A percentile compares a stretch with the other conserved stretches of the same genome.
phyloP scores from a whole-genome alignment of 2,888 invertebrate genomes.

The Carcina quercana region DNA sequence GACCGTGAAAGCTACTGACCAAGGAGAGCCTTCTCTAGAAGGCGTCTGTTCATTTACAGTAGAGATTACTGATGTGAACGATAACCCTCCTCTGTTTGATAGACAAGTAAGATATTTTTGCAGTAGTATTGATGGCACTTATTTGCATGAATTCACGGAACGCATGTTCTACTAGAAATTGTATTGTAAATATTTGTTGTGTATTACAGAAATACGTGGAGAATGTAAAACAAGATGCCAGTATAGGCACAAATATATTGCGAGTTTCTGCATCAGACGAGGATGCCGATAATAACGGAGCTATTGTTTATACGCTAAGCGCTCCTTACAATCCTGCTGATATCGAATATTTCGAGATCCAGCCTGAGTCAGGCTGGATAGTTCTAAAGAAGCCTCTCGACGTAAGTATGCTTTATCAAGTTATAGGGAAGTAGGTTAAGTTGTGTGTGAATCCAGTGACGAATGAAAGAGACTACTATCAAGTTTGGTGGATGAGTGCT shows the following conservation, averaged over 20 bases:
- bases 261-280: constrained; percentile 97
- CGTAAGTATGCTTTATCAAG: constrained; percentile 82
- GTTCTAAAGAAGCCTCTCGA: constrained; percentile 95
- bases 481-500: constrained; percentile 75
- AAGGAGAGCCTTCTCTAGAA: constrained; percentile 97
- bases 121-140: constrained; percentile 18
- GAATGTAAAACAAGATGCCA: constrained; percentile 97
- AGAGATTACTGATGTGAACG: constrained; percentile 98
- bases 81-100: constrained; percentile 96
- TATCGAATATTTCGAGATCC: constrained; percentile 96
- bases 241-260: constrained; percentile 94
- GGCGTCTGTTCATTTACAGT: constrained; percentile 99
- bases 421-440: constrained; percentile 24
- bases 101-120: constrained; percentile 82
- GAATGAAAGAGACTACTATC: constrained; percentile 63
- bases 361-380: constrained; percentile 98
- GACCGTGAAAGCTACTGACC: constrained; percentile 98
- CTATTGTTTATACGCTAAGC: constrained; percentile 92
- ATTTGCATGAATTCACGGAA: constrained; percentile 35
- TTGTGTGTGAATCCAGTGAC: constrained; percentile 53
- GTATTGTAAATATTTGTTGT: constrained; percentile 24
- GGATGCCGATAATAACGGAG: constrained; percentile 97
- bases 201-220: constrained; percentile 93
- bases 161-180: background rate
- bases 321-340: constrained; percentile 92